Evolutionary conservation across 2,113 vertebrate genomes (phyloP).

Genomic region (Dasyprocta punctata): DNA sequence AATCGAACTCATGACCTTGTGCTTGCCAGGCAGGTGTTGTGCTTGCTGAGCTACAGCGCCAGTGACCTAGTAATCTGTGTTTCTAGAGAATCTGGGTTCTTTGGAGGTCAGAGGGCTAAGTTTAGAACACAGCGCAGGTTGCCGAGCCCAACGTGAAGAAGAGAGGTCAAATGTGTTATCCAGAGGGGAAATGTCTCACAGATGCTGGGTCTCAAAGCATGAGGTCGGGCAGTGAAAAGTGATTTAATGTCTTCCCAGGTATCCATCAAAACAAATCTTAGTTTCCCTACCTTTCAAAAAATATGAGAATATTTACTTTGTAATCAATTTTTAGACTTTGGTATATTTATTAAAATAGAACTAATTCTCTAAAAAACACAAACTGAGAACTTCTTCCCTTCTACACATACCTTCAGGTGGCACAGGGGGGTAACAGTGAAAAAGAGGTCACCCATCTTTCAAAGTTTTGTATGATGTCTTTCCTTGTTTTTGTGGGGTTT

Average conservation of each 20-base stretch:
- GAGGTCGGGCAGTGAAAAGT: not conserved
- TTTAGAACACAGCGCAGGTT: not conserved
- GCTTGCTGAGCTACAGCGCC: no score
- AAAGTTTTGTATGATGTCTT: not conserved
- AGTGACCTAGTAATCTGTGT: no score
- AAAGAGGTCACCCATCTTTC: not conserved
- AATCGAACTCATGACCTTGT: no score
- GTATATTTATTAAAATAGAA: conserved; percentile 35
- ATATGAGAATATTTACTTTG: not conserved
- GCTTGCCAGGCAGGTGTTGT: no score
- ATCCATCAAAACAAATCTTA: not conserved
- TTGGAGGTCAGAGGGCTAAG: not conserved
- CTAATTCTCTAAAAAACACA: not conserved
- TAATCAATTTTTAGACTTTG: not conserved
- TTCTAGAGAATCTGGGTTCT: not conserved
- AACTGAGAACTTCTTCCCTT: not conserved
- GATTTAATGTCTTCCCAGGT: conserved; percentile 29
- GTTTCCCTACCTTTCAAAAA: not conserved
- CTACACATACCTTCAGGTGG: not conserved
- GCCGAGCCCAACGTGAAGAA: not conserved
- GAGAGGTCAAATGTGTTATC: not conserved
- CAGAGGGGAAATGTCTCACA: not conserved
- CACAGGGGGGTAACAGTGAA: not conserved
- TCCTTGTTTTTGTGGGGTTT: not conserved
- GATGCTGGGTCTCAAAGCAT: not conserved